A percentile compares a stretch with the other conserved stretches of the same genome.
Evolutionary conservation across 2,113 vertebrate species (phyloP).

Genomic region (Calidris pygmaea): DNA sequence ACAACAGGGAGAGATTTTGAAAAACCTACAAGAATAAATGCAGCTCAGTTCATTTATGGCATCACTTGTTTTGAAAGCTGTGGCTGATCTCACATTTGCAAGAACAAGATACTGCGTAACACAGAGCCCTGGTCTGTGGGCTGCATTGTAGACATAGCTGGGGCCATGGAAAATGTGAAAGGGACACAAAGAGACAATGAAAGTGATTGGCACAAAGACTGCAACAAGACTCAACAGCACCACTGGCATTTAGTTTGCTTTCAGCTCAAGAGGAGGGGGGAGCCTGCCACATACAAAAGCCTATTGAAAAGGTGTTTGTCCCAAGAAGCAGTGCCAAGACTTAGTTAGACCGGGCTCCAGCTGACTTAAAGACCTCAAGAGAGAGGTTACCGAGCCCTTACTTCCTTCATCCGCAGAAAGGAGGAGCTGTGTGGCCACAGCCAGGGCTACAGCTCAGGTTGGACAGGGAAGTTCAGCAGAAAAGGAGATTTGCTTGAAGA

Average conservation of each 20-base stretch:
- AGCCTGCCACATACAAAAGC: conserved; percentile 51
- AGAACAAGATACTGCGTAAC: conserved; percentile 26
- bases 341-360: conserved; percentile 1
- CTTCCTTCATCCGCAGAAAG: neutral
- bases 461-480: neutral
- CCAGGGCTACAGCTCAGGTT: neutral
- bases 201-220: conserved; percentile 44
- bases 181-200: conserved; percentile 47
- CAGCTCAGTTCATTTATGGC: conserved; percentile 43
- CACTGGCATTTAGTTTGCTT: conserved; percentile 21
- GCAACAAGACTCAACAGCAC: conserved; percentile 32
- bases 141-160: conserved; percentile 56
- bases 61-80: conserved; percentile 58
- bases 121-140: conserved; percentile 42
- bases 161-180: conserved; percentile 48
- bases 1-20: neutral
- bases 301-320: conserved; percentile 64
- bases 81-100: conserved; percentile 40
- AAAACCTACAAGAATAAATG: neutral
- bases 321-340: conserved; percentile 3
- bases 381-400: neutral
- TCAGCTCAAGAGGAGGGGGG: conserved; percentile 23
- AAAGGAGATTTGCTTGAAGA: neutral
- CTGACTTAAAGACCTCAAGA: conserved; percentile 17
- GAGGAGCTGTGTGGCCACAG: neutral